Percentiles rank a stretch among this genome's conserved stretches.
Conservation (phyloP, 2,888 invertebrate genomes). For the Heterodera filipjevi region DNA sequence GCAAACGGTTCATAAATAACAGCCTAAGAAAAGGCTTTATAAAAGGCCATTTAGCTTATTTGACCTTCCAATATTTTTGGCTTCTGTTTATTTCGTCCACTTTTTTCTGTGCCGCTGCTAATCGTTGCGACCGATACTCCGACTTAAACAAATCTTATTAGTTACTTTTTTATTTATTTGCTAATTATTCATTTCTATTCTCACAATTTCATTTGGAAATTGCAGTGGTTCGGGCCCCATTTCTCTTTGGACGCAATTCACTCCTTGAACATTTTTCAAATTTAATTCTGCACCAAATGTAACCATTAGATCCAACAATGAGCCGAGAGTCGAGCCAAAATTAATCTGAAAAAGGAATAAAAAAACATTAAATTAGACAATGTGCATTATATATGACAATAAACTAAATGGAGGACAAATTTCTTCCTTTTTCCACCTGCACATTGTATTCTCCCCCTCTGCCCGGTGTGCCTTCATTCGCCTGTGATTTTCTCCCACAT, state of each 20-base stretch:
- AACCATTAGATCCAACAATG: too few species aligned
- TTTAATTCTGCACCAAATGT: background rate
- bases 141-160: background rate
- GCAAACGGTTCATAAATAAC: background rate
- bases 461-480: too few species aligned
- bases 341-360: background rate
- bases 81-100: constrained; percentile 3
- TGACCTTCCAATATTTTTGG: constrained; percentile 1
- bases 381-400: too few species aligned
- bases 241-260: background rate
- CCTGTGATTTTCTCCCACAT: too few species aligned
- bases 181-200: background rate
- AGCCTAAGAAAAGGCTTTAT: background rate
- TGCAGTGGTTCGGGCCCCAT: background rate
- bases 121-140: background rate
- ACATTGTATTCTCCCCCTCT: too few species aligned
- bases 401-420: too few species aligned
- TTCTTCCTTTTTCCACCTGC: too few species aligned
- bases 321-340: too few species aligned
- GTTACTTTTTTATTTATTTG: background rate
- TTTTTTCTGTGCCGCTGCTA: background rate
- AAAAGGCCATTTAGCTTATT: background rate
- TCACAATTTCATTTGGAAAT: background rate
- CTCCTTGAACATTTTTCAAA: background rate
- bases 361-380: too few species aligned